phyloP scores from a whole-genome alignment of 2,888 invertebrate species.

The Nezara viridula region DNA sequence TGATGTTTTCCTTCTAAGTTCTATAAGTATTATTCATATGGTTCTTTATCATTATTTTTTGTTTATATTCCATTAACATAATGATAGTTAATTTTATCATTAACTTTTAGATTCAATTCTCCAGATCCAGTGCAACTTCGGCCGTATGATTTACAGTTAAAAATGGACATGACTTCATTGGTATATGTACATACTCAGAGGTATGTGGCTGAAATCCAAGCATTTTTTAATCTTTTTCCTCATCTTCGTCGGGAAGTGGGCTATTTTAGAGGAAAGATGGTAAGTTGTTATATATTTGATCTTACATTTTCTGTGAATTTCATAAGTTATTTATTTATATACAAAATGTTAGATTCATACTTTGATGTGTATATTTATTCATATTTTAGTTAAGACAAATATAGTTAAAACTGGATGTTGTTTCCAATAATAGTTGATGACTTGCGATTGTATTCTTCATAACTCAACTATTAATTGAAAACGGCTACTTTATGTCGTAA shows the following conservation, averaged over 20 bases:
- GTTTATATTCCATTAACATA: constrained; percentile 63
- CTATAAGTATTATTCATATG: too few relatives aligned
- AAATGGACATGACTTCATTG: constrained; percentile 89
- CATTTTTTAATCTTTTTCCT: constrained; percentile 88
- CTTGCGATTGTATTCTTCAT: background rate
- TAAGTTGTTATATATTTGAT: constrained; percentile 34
- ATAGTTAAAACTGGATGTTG: background rate
- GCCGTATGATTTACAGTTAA: constrained; percentile 78
- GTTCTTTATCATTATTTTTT: constrained; percentile 72
- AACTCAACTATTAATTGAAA: background rate
- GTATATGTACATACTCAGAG: constrained; percentile 94
- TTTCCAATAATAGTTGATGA: background rate
- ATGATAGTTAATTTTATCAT: background rate
- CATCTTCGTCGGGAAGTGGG: constrained; percentile 72
- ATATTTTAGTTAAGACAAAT: background rate
- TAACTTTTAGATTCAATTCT: constrained; percentile 64
- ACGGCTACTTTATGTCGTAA: background rate
- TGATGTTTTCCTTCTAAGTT: too few relatives aligned
- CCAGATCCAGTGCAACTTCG: constrained; percentile 63
- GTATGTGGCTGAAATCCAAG: constrained; percentile 89
- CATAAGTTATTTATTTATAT: constrained; percentile 20
- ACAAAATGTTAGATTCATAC: background rate
- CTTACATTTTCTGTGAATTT: constrained; percentile 18
- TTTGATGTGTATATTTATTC: background rate
- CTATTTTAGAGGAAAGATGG: constrained; percentile 62